Percentiles rank a stretch among this genome's conserved stretches.
Conservation (phyloP, 2,888 invertebrate species). For the Atethmia centrago region DNA sequence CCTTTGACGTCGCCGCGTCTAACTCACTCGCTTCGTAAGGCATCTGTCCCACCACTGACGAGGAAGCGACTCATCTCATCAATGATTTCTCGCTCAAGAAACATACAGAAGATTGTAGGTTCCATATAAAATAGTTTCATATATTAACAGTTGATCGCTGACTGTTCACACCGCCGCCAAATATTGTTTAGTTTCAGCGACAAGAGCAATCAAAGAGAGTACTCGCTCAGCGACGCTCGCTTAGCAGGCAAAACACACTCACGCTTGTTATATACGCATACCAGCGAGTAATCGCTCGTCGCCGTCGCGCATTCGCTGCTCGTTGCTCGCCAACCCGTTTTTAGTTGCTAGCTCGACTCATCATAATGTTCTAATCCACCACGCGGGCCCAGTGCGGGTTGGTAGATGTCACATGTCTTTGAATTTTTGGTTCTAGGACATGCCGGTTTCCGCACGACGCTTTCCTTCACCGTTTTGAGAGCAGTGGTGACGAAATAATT, state of each 20-base stretch:
- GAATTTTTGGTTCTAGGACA: too few species aligned
- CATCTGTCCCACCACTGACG: background rate
- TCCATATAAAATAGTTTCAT: background rate
- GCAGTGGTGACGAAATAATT: too few species aligned
- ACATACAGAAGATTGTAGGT: background rate
- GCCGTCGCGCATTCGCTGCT: too few species aligned
- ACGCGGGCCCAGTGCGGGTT: too few species aligned
- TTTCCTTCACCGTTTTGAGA: too few species aligned
- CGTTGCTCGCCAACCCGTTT: too few species aligned
- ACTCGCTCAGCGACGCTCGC: too few species aligned
- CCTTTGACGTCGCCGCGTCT: conserved; percentile 76
- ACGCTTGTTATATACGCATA: background rate
- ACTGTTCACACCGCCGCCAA: background rate
- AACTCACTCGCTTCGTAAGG: conserved; percentile 50
- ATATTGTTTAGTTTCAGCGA: background rate
- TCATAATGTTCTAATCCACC: too few species aligned
- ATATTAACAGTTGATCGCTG: background rate
- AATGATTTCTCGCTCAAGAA: background rate
- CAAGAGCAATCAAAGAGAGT: background rate
- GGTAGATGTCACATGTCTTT: too few species aligned
- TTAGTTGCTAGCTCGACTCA: too few species aligned
- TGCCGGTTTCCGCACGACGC: too few species aligned
- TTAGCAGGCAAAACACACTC: background rate
- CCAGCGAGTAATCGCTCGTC: background rate
- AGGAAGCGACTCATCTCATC: background rate